Evolutionary conservation across 2,888 invertebrate species (phyloP).

Genomic region (Troides oblongomaculatus): DNA sequence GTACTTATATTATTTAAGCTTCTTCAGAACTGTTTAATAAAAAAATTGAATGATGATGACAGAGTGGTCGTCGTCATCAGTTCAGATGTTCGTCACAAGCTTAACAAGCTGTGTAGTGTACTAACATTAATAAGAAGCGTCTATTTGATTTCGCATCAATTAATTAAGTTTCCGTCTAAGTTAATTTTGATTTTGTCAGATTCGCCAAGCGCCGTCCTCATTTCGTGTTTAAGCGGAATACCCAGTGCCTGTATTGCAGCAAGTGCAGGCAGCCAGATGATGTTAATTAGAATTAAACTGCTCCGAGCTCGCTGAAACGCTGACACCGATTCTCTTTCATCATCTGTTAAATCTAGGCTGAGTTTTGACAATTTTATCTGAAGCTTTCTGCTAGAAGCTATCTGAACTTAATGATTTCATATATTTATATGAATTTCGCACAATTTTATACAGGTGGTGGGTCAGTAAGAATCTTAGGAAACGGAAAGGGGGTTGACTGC

Average conservation of each 20-base stretch:
- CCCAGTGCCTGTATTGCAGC: background rate
- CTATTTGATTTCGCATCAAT: background rate
- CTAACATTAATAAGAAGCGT: background rate
- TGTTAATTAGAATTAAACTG: constrained; percentile 5
- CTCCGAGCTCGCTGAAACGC: background rate
- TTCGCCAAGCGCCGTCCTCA: background rate
- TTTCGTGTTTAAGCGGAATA: constrained; percentile 1
- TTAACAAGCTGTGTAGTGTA: no score
- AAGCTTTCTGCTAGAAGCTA: background rate
- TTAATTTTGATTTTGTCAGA: background rate
- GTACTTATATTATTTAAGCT: background rate
- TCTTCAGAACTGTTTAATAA: background rate
- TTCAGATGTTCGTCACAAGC: no score
- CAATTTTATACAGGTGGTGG: no score
- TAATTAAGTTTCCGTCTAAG: background rate
- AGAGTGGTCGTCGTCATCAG: no score
- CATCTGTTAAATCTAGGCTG: background rate
- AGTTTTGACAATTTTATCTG: background rate
- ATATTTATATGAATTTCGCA: no score
- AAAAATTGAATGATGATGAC: background rate
- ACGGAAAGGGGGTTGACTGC: no score
- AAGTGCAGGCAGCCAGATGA: background rate
- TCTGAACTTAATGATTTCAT: background rate
- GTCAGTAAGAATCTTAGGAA: no score
- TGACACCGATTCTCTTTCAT: background rate